Conservation (phyloP, 2,797 vertebrate species). For the Diceros bicornis region DNA sequence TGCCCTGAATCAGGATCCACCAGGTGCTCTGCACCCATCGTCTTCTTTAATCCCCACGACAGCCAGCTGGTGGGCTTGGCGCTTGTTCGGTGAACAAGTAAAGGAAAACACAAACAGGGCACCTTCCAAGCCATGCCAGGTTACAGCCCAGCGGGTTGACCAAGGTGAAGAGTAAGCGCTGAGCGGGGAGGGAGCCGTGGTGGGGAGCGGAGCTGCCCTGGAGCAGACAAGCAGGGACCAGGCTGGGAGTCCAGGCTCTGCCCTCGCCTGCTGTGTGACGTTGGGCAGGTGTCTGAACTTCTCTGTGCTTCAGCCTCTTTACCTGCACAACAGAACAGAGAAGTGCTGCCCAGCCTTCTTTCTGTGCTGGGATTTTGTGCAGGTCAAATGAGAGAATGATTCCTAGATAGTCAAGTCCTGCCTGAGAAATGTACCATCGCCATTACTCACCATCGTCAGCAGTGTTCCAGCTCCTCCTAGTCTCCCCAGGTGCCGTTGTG, state of each 20-base stretch:
- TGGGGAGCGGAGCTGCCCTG: accelerated
- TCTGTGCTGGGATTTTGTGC: not conserved
- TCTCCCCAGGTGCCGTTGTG: not conserved
- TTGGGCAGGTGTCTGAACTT: not conserved
- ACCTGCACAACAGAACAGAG: not conserved
- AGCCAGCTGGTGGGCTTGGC: accelerated
- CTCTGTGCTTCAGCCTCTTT: not conserved
- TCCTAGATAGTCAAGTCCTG: accelerated
- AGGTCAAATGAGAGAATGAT: not conserved
- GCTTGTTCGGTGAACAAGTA: not conserved
- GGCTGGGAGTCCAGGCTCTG: accelerated
- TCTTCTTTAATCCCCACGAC: no score
- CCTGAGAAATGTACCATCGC: accelerated
- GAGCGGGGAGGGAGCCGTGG: not conserved
- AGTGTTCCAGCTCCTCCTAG: not conserved
- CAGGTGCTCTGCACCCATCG: accelerated
- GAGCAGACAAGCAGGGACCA: not conserved
- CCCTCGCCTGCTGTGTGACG: not conserved
- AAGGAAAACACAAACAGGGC: accelerated
- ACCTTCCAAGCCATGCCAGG: not conserved
- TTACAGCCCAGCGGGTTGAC: not conserved
- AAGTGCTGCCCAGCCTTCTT: not conserved
- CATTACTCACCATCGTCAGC: accelerated
- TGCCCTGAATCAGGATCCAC: accelerated
- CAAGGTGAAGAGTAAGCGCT: accelerated